Percentiles rank a stretch among this genome's conserved stretches.
These are phyloP conservation scores for Pseudochirops cupreus DNA, from an alignment of 2,797 vertebrate species.

Conservation along the genomic window DNA sequence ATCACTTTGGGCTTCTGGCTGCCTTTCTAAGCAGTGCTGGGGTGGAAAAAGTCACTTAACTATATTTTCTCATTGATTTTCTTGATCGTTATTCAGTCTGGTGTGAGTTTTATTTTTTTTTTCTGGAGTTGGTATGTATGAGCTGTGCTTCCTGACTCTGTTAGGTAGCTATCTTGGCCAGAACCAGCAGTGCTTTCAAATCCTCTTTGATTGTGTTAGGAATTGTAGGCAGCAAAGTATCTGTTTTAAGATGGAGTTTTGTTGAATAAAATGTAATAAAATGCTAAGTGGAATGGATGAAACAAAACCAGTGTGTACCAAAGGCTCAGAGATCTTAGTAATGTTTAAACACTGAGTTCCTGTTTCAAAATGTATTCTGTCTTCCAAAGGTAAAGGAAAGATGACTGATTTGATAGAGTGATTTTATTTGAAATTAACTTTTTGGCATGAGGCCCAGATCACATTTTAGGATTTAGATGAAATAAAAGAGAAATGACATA, in stretches of 20 bases:
- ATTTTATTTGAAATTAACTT: slow-evolving; percentile 60
- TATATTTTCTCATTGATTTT: background rate
- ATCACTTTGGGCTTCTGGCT: background rate
- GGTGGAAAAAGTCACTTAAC: background rate
- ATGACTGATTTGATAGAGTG: slow-evolving; percentile 36
- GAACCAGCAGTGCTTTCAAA: background rate
- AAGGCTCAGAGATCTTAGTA: slow-evolving; percentile 53
- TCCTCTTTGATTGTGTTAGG: slow-evolving; percentile 41
- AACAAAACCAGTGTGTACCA: slow-evolving; percentile 31
- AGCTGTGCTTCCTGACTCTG: background rate
- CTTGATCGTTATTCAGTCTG: background rate
- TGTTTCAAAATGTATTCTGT: slow-evolving; percentile 66
- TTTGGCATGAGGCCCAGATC: slow-evolving; percentile 39
- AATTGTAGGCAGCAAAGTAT: slow-evolving; percentile 23
- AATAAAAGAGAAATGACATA: slow-evolving; percentile 62
- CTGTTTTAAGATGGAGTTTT: slow-evolving; percentile 51
- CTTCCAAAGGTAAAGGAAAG: slow-evolving; percentile 54
- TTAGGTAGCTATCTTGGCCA: background rate
- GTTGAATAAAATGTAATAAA: slow-evolving; percentile 32
- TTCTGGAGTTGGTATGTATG: background rate
- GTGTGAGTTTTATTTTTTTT: background rate
- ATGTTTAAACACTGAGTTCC: slow-evolving; percentile 65
- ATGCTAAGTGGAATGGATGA: slow-evolving; percentile 28
- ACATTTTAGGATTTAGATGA: slow-evolving; percentile 63
- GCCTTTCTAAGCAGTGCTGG: background rate